These are phyloP conservation scores for Onychostruthus taczanowskii DNA, from an alignment of 2,113 vertebrate genomes.

Conservation along the genomic window DNA sequence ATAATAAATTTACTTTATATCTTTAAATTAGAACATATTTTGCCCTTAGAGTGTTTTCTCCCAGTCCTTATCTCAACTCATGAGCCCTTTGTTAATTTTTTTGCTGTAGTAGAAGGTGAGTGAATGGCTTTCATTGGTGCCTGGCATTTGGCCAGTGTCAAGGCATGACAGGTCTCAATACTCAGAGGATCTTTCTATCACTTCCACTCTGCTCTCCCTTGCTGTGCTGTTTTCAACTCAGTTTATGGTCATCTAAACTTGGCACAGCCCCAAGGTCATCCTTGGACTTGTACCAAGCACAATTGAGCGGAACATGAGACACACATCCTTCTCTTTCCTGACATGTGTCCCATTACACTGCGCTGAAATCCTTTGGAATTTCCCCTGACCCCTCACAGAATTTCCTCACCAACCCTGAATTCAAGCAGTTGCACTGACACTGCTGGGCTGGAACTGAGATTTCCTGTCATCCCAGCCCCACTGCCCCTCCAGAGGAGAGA, in stretches of 20 bases:
- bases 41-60: background rate
- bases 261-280: background rate
- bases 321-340: background rate
- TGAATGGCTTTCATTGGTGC: accelerated
- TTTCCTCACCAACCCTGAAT: background rate
- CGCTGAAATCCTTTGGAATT: background rate
- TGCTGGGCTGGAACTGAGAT: background rate
- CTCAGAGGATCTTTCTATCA: background rate
- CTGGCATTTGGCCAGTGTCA: background rate
- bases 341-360: background rate
- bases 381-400: background rate
- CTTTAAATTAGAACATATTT: background rate
- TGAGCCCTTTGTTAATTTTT: background rate
- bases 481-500: background rate
- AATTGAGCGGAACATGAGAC: background rate
- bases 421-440: background rate
- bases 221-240: background rate
- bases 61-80: background rate
- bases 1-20: background rate
- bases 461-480: background rate
- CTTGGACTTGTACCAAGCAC: background rate
- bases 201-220: background rate
- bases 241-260: background rate
- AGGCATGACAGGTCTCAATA: background rate
- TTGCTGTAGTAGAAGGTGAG: background rate